Evolutionary conservation across 2,113 vertebrate genomes (phyloP).

Genomic region (Rhinichthys klamathensis): DNA sequence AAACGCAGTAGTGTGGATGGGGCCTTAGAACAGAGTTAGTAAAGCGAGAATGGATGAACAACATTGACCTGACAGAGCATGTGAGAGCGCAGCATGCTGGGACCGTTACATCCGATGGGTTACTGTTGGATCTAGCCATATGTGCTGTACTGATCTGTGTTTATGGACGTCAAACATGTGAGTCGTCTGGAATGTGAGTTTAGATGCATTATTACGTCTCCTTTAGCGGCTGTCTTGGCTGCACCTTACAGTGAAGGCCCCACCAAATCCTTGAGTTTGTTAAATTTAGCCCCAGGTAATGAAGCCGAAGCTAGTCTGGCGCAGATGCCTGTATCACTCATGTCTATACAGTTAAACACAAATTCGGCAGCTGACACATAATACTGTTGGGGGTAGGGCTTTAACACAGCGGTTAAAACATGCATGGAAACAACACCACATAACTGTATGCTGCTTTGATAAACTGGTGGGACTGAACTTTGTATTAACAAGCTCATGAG

Average conservation of each 20-base stretch:
- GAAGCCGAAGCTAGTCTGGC: conserved; percentile 1
- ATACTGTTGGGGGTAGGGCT: not conserved
- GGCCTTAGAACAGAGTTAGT: not conserved
- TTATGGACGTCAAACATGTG: conserved; percentile 6
- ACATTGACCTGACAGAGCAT: conserved; percentile 7
- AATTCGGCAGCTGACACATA: conserved; percentile 13
- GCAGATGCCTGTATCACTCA: conserved; percentile 31
- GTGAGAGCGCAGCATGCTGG: not conserved
- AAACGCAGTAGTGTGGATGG: no score
- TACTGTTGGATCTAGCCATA: not conserved
- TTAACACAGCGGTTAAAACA: not conserved
- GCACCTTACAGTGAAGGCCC: not conserved
- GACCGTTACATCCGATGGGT: not conserved
- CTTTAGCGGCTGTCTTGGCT: conserved; percentile 15
- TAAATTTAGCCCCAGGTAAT: conserved; percentile 36
- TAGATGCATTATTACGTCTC: not conserved
- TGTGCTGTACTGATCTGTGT: conserved; percentile 6
- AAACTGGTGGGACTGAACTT: not conserved
- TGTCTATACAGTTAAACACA: conserved; percentile 18
- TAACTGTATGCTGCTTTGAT: not conserved
- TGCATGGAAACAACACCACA: not conserved
- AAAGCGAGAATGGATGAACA: not conserved
- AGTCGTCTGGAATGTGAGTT: conserved; percentile 30
- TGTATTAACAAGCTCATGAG: conserved; percentile 22
- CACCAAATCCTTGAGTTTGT: conserved; percentile 26